Percentiles rank a stretch among this genome's conserved stretches.
phyloP scores from a whole-genome alignment of 2,797 vertebrate genomes.

The Darevskia mixta region DNA sequence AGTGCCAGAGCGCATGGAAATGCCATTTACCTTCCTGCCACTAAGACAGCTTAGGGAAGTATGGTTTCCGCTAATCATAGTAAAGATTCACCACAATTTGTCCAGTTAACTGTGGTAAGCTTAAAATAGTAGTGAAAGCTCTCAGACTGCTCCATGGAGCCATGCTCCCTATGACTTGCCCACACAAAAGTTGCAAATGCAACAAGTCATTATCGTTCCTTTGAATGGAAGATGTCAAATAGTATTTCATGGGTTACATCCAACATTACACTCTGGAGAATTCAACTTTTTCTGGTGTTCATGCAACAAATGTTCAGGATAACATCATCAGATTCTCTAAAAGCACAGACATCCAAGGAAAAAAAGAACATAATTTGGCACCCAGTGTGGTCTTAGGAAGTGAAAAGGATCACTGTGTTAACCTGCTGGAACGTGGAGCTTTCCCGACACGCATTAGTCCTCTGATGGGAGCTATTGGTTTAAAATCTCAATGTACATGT shows the following conservation, averaged over 20 bases:
- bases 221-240: neutral
- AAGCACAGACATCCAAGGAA: neutral
- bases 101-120: too few relatives aligned
- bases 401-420: slow-evolving; percentile 44
- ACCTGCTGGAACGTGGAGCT: neutral
- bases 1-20: too few relatives aligned
- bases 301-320: slow-evolving; percentile 38
- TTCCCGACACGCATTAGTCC: slow-evolving; percentile 45
- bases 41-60: too few relatives aligned
- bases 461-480: slow-evolving; percentile 58
- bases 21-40: too few relatives aligned
- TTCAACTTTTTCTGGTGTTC: slow-evolving; percentile 22
- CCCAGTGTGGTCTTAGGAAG: slow-evolving; percentile 14
- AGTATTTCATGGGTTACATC: neutral
- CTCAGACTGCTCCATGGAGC: too few relatives aligned
- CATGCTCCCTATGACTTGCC: too few relatives aligned
- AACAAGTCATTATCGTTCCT: neutral
- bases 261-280: slow-evolving; percentile 22
- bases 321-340: slow-evolving; percentile 1
- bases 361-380: neutral
- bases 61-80: too few relatives aligned
- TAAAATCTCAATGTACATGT: slow-evolving; percentile 70
- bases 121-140: too few relatives aligned
- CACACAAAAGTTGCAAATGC: too few relatives aligned
- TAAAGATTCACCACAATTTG: too few relatives aligned